Evolutionary conservation across 2,888 invertebrate genomes (phyloP), one percentile per base, ranked within the genome.

Genomic region (Cylloceria caligata): DNA sequence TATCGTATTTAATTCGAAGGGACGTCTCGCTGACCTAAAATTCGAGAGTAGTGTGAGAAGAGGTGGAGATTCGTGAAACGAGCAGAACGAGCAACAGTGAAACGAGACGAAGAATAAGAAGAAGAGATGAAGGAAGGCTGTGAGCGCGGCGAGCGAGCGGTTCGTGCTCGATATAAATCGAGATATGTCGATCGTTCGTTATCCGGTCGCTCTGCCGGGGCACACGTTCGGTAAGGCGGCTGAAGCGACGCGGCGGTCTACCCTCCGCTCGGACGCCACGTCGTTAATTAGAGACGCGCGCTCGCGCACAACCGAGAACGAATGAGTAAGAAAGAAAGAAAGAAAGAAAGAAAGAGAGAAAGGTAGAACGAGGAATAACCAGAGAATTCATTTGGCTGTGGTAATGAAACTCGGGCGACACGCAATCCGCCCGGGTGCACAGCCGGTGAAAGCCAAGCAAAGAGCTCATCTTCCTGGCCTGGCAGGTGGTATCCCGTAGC

Each of bases 321-420:
- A 65, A 21, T 21, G 24, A 30, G 9, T 49, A 9, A 39, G 24
- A 65, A 24, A 55, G 49, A 68, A 60, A n/a, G n/a, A n/a, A n/a
- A n/a, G n/a, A n/a, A n/a, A n/a, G n/a, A n/a, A n/a, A n/a, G n/a
- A n/a, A n/a, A n/a, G n/a, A n/a, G n/a, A n/a, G n/a, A n/a, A n/a
- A n/a, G n/a, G n/a, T n/a, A n/a, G n/a, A n/a, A n/a, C n/a, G 82
- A 69, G 72, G 73, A 74, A 71, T 64, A 83, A 74, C 86, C 62
- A 60, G 72, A 81, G 84, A 86, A 88, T 89, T 88, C 89, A 88
- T 89, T 89, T 87, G 82, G 86, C 74, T 65, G 67, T 74, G 60
- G 84, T 89, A 89, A 89, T 89, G 89, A 87, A 89, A 89, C 86
- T 87, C 84, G 86, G 85, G 83, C 87, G 88, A 87, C 88, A 88